Conservation (phyloP, 2,797 vertebrate species). For the Acanthiza pusilla region DNA sequence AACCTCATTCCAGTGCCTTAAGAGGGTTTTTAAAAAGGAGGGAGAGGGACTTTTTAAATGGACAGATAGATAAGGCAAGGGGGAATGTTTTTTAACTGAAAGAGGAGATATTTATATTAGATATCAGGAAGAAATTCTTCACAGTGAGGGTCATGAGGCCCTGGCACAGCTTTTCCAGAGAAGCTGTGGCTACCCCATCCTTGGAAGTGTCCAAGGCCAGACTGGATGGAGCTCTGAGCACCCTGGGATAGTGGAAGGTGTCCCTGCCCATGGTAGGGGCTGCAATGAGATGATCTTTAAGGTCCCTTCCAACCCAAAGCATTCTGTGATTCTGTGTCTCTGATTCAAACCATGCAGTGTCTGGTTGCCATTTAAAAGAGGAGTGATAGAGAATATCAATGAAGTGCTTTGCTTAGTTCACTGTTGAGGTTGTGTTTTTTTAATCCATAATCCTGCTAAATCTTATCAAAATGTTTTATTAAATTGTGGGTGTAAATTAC, state of each 20-base stretch:
- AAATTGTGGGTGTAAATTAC: not conserved
- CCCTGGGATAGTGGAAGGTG: accelerated
- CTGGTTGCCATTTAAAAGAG: not conserved
- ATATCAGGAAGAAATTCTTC: not conserved
- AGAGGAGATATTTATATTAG: not conserved
- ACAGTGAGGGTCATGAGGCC: accelerated
- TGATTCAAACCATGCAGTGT: not conserved
- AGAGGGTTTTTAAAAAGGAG: not conserved
- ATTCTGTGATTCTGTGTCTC: not conserved
- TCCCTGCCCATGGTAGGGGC: not conserved
- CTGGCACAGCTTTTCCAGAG: not conserved
- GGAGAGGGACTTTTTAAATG: not conserved
- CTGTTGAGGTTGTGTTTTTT: accelerated
- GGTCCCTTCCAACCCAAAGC: not conserved
- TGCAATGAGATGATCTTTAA: not conserved
- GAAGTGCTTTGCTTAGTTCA: not conserved
- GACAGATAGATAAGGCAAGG: not conserved
- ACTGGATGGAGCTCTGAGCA: accelerated
- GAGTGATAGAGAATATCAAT: not conserved
- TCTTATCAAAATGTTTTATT: not conserved
- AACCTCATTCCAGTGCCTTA: not conserved
- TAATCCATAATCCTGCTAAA: not conserved
- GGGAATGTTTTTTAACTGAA: not conserved
- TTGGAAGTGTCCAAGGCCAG: not conserved
- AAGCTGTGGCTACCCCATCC: not conserved